phyloP scores from a whole-genome alignment of 2,888 invertebrate species.

The Polymixis lichenea region DNA sequence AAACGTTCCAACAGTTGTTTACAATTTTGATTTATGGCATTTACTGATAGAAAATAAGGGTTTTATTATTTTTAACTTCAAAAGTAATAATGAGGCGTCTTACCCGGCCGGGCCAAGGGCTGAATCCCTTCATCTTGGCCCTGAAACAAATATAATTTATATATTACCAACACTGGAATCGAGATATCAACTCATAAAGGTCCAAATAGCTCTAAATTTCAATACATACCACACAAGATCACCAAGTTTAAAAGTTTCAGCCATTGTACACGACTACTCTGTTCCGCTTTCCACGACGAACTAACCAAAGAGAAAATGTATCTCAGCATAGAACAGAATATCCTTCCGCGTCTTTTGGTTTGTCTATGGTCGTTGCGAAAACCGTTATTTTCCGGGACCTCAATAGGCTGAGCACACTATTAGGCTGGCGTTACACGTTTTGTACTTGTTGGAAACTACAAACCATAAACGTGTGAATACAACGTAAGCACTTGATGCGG shows the following conservation, averaged over 20 bases:
- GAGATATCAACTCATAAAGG: conserved; percentile 80
- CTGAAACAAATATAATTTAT: conserved; percentile 90
- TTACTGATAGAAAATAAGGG: conserved; percentile 24
- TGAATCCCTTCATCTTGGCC: conserved; percentile 99
- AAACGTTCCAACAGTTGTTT: conserved; percentile 55
- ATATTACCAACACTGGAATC: conserved; percentile 58
- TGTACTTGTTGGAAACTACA: background rate
- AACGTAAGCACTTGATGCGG: background rate
- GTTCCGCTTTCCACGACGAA: conserved; percentile 85
- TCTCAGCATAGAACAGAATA: conserved; percentile 61
- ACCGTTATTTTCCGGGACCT: conserved; percentile 45
- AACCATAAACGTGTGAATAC: background rate
- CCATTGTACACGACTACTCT: conserved; percentile 80
- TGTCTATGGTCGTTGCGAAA: conserved; percentile 73
- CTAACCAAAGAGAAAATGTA: conserved; percentile 81
- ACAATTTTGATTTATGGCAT: conserved; percentile 40
- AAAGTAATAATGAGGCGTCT: conserved; percentile 89
- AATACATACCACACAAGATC: conserved; percentile 90
- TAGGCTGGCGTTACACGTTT: background rate
- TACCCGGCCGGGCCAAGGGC: conserved; percentile 99
- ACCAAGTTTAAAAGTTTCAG: conserved; percentile 88
- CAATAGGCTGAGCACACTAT: too few species aligned
- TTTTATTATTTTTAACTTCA: conserved; percentile 45
- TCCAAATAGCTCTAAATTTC: conserved; percentile 64
- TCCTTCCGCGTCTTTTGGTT: conserved; percentile 65